Conservation (phyloP, 2,797 vertebrate genomes). For the Pseudochirops corinnae region DNA sequence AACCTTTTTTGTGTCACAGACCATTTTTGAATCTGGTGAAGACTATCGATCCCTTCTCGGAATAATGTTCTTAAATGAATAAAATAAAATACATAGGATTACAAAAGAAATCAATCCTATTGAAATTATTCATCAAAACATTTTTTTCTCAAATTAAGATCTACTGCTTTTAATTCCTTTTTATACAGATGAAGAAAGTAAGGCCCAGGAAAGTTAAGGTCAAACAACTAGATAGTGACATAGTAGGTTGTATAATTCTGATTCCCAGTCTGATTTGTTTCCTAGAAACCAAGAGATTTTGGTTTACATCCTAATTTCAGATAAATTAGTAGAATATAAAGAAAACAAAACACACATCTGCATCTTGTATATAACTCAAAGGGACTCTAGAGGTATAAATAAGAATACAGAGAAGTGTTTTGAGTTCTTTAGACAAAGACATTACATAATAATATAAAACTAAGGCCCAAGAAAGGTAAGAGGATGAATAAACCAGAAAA, state of each 20-base stretch:
- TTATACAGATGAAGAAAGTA: background rate
- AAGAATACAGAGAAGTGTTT: background rate
- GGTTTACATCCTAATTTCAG: slow-evolving; percentile 41
- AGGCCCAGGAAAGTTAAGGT: background rate
- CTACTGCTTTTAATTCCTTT: background rate
- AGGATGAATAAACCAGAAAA: slow-evolving; percentile 44
- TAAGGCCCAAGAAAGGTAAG: slow-evolving; percentile 46
- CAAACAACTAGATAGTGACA: background rate
- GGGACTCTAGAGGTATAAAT: background rate
- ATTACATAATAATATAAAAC: slow-evolving; percentile 27
- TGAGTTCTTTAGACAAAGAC: background rate
- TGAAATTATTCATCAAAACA: background rate
- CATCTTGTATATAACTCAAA: slow-evolving; percentile 32
- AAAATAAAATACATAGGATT: background rate
- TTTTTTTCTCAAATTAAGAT: background rate
- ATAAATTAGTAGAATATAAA: slow-evolving; percentile 21
- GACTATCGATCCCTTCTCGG: background rate
- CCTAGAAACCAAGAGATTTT: slow-evolving; percentile 24
- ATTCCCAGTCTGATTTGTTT: slow-evolving; percentile 28
- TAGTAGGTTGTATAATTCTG: background rate
- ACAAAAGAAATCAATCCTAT: background rate
- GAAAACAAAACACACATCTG: slow-evolving; percentile 48
- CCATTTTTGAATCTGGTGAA: background rate
- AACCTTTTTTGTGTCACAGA: background rate
- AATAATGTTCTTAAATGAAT: background rate